Base-by-base conservation (phyloP, 2,797 vertebrate genomes). In the Xenentodon cancila region DNA sequence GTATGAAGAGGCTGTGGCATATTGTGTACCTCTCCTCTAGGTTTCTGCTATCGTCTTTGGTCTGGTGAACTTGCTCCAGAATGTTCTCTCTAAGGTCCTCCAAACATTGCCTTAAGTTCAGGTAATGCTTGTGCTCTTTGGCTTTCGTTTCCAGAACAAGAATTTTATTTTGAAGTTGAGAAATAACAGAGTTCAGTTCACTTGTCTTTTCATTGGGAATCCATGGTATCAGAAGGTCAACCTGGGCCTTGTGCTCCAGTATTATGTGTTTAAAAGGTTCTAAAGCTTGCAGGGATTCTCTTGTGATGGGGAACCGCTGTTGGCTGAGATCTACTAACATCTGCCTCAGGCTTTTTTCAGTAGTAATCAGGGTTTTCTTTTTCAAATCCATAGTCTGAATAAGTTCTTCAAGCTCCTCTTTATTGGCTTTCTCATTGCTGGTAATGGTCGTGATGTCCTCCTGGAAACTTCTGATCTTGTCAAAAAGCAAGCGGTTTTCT, bases 131-230 rank as follows among this genome's bases (percentile, higher is more conserved):
- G 2, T 90, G 90, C 43, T 94, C 92, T 53, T 16, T 71, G 68
- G 82, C 62, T 75, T 92, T 84, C 13, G 53, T 62, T 50, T 92
- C 85, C 57, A 95, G 74, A 5, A 9, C 30, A 11, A 65, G 78
- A 17, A 94, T 89, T 79, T 90, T 93, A 30, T 61, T 77, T 57
- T 95, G 81, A 22, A 96, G 79, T 58, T 94, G 84, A 48, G 81
- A 81, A 42, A 91, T 85, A 12, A 84, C 16, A 0, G 66, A 68
- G 22, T 91, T 52, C 7, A 94, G 64, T 19, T 91, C 90, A 47
- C 13, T 85, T 2, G 79, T 66, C 59, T 90, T 92, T 19, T 89
- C 85, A 37, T 85, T 80, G 0, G 87, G 68, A 51, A 81, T 67
- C 73, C 84, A 89, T 3, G 72, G 77, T 43, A 69, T 83, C 45